A percentile compares a stretch with the other conserved stretches of the same genome.
These are phyloP conservation scores for Plecturocebus donacophilus DNA, from an alignment of 2,113 vertebrate genomes.

Conservation along the genomic window DNA sequence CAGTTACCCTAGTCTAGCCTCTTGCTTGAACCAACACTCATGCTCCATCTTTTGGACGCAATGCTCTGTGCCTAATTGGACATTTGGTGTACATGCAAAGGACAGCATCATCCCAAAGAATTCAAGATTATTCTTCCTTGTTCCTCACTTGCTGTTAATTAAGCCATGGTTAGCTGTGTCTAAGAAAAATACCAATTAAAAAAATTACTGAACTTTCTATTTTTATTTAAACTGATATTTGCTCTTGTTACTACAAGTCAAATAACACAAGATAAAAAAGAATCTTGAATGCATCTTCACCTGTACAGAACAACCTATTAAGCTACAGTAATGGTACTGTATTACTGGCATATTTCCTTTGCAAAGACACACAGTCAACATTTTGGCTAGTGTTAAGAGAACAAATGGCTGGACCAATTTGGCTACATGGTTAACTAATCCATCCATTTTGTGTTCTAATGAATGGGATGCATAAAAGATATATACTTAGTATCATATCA, in stretches of 20 bases:
- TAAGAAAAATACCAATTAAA: background rate
- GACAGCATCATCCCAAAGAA: background rate
- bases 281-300: background rate
- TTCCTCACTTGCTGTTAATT: background rate
- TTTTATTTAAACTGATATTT: constrained; percentile 12
- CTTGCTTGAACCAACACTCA: background rate
- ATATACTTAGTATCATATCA: background rate
- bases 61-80: background rate
- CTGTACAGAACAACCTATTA: background rate
- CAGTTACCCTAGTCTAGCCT: background rate
- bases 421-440: background rate
- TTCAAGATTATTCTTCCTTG: background rate
- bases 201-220: background rate
- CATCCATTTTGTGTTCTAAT: background rate
- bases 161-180: background rate
- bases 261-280: background rate
- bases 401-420: background rate
- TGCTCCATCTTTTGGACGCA: background rate
- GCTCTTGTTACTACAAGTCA: background rate
- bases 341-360: background rate
- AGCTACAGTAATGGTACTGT: background rate
- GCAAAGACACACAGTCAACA: background rate
- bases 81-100: background rate
- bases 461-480: background rate
- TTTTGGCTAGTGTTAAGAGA: background rate